These are phyloP conservation scores for Labeo calbasu DNA, from an alignment of 2,797 vertebrate genomes.

Conservation along the genomic window DNA sequence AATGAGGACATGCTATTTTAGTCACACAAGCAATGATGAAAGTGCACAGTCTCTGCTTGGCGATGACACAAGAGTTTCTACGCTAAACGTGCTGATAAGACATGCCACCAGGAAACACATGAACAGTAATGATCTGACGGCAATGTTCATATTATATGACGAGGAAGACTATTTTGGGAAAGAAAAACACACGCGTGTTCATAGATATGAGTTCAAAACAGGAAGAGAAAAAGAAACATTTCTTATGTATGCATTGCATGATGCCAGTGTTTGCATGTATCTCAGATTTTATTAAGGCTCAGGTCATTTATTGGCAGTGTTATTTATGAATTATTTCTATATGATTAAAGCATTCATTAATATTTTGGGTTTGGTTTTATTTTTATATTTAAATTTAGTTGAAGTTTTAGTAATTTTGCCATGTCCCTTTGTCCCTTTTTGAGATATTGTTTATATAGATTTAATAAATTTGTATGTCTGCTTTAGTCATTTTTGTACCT, in stretches of 20 bases:
- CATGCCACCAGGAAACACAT: background rate
- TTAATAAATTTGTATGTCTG: too few relatives aligned
- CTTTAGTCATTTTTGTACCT: too few relatives aligned
- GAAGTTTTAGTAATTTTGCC: background rate
- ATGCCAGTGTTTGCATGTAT: background rate
- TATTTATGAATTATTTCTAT: background rate
- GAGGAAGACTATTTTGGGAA: background rate
- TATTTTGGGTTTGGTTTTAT: background rate
- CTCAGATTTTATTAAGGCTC: background rate
- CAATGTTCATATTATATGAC: background rate
- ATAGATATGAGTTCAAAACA: background rate
- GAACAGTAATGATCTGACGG: background rate
- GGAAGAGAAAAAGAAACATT: background rate
- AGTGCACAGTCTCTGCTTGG: background rate
- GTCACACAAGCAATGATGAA: background rate
- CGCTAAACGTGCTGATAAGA: background rate
- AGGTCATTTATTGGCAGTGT: background rate
- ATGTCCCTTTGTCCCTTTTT: too few relatives aligned
- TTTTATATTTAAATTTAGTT: too few relatives aligned
- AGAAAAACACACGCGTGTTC: background rate
- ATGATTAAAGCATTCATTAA: background rate
- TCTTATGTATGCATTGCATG: background rate
- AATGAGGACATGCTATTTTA: conserved; percentile 38
- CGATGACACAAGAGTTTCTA: background rate
- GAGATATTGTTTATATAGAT: too few relatives aligned